Base-by-base conservation (phyloP, 2,888 invertebrate species). In the Serrognathus titanus region DNA sequence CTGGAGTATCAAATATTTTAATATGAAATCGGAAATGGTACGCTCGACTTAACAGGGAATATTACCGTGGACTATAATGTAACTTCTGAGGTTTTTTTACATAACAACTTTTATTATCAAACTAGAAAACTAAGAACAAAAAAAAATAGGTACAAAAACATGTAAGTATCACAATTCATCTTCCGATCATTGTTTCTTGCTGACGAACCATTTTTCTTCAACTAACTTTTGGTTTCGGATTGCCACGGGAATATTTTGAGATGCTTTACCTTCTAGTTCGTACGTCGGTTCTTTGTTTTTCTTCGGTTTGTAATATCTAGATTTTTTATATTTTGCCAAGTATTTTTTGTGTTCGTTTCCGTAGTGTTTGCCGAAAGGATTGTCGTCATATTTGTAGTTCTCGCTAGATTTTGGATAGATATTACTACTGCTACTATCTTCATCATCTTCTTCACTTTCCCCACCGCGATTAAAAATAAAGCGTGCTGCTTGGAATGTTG, bases 151-250 rank as follows among this genome's bases (percentile, higher is more conserved):
- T 55, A 41, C 31, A 31, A 31, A 31, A 31, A 31, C 7, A 31
- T 3, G 24, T 31, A 31, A 31, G 24, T 31, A 31, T 31, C 24
- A 31, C 24, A 31, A 31, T 31, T 7, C 16, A 2, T 16, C 16
- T 16, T 16, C 16, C 16, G 16, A 24, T 24, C 24, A 20, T 48
- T 58, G 48, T 13, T 63, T 59, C 52, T 59, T 62, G 8, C 60
- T 57, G 13, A 69, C 62, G 45, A 60, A 57, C 69, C 69, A 69
- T 48, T 67, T 64, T 39, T 66, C 64, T 48, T 63, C 58, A 45
- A 57, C 58, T n/a, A 63, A 49, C 20, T 66, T 60, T 53, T 66
- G 55, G 11, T 53, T 53, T n/a, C 54, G 60, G 11, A 64, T 63
- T 1, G 61, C 49, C 10, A 66, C 62, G 2, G 69, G 68, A n/a